Base-by-base conservation (phyloP, 2,888 invertebrate genomes). In the Agrochola lychnidis region DNA sequence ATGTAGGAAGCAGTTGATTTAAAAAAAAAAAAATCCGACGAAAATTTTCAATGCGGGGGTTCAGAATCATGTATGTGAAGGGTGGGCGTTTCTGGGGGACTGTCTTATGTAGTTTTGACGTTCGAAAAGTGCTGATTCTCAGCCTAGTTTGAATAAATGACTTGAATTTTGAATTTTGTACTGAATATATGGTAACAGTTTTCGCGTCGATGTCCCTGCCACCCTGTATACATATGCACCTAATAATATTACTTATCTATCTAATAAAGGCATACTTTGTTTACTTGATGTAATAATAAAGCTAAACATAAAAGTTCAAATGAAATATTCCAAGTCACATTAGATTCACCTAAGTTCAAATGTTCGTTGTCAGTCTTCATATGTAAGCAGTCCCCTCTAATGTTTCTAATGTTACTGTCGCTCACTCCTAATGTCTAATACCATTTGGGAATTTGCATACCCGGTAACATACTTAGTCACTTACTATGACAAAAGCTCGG, bases 331-430 rank as follows among this genome's bases (percentile, higher is more conserved):
- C 22, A 61, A 75, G 25, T 51, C 22, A 64, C 53, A n/a, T 64
- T 57, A 64, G 9, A 16, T 62, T n/a, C 14, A 36, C 22, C n/a
- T 10, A 63, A 74, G 51, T 74, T 64, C 51, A 22, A 40, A 1
- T 59, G 42, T 36, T 22, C 56, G 42, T 19, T n/a, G 61, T 72
- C 70, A 75, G 40, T 70, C 45, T 75, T 75, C 62, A 30, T 48
- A 53, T n/a, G 36, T 30, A 25, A 66, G 63, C 62, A 76, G 4
- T 45, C 25, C n/a, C 40, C 67, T 42, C 42, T 71, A 70, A 82
- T 79, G 83, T 79, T 70, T 71, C 64, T 85, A 85, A 78, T 85
- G 83, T 83, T 57, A 16, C 74, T 61, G 85, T 83, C 85, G 53
- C 82, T 82, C 82, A 78, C 74, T 45, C 30, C 36, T 85, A 78